Evolutionary conservation across 1,140 invertebrate species (phyloP).

Genomic region (Chionoecetes opilio): DNA sequence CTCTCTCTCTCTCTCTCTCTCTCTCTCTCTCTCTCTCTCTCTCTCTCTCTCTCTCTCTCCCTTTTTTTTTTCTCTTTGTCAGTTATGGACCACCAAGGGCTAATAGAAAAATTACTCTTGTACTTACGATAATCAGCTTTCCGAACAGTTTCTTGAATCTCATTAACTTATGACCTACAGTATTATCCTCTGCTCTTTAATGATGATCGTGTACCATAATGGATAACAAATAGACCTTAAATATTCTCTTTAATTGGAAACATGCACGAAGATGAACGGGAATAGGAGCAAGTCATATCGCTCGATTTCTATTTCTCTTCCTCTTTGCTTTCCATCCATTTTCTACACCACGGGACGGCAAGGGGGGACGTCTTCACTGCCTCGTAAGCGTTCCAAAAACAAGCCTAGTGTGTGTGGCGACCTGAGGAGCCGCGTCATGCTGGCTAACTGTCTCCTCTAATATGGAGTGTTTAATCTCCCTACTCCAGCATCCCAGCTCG

Average conservation of each 20-base stretch:
- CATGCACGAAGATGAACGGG: not conserved
- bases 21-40: conserved; percentile 48
- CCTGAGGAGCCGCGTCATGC: not conserved
- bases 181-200: not conserved
- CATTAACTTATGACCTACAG: conserved; percentile 11
- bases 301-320: not conserved
- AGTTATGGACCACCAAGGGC: not conserved
- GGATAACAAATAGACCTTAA: not conserved
- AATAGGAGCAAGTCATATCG: not conserved
- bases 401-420: not conserved
- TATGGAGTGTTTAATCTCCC: not conserved
- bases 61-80: conserved; percentile 6
- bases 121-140: not conserved
- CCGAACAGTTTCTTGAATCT: not conserved
- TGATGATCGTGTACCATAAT: too few species aligned
- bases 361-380: conserved; percentile 1
- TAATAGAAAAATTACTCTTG: not conserved
- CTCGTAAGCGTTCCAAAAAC: not conserved
- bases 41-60: conserved; percentile 43
- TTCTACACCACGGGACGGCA: not conserved
- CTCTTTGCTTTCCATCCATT: not conserved
- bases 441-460: not conserved
- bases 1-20: conserved; percentile 50
- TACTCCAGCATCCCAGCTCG: not conserved
- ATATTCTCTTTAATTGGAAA: not conserved